Conservation (phyloP, 1,140 invertebrate genomes). For the Apolygus lucorum region DNA sequence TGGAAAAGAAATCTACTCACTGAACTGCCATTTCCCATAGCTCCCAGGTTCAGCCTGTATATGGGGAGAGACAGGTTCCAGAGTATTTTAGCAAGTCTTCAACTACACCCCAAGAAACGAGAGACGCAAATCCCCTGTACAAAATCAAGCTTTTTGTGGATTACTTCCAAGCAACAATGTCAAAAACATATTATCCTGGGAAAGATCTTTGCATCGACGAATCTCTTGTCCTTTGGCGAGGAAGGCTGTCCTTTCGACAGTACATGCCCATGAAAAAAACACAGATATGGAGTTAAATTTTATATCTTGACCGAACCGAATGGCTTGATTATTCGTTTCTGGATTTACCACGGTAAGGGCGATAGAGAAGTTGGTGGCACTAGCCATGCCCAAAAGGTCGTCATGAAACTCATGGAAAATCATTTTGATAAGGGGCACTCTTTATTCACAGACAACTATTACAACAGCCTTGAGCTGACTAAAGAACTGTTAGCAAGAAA, state of each 20-base stretch:
- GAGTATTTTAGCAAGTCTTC: background rate
- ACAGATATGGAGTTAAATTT: constrained; percentile 40
- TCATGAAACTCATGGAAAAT: constrained; percentile 26
- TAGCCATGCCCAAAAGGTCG: constrained; percentile 22
- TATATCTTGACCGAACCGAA: constrained; percentile 36
- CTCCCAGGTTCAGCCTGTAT: too few relatives aligned
- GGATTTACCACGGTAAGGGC: constrained; percentile 34
- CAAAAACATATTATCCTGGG: constrained; percentile 25
- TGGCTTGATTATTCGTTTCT: constrained; percentile 34
- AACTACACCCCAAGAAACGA: background rate
- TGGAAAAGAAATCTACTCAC: background rate
- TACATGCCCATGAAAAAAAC: constrained; percentile 40
- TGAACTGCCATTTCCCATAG: background rate
- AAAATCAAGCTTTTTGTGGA: constrained; percentile 9
- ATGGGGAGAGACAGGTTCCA: constrained; percentile 9
- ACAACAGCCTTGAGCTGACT: background rate
- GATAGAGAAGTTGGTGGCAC: constrained; percentile 16
- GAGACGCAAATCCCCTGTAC: constrained; percentile 5
- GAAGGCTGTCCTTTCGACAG: constrained; percentile 38
- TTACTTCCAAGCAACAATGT: constrained; percentile 18
- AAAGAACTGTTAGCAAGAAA: background rate
- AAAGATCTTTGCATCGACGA: constrained; percentile 39
- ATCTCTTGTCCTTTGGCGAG: constrained; percentile 38
- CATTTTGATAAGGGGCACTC: constrained; percentile 30
- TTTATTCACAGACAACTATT: constrained; percentile 17